A percentile compares a stretch with the other conserved stretches of the same genome.
These are phyloP conservation scores for Atta cephalotes DNA, from an alignment of 1,140 invertebrate genomes.

Conservation along the genomic window DNA sequence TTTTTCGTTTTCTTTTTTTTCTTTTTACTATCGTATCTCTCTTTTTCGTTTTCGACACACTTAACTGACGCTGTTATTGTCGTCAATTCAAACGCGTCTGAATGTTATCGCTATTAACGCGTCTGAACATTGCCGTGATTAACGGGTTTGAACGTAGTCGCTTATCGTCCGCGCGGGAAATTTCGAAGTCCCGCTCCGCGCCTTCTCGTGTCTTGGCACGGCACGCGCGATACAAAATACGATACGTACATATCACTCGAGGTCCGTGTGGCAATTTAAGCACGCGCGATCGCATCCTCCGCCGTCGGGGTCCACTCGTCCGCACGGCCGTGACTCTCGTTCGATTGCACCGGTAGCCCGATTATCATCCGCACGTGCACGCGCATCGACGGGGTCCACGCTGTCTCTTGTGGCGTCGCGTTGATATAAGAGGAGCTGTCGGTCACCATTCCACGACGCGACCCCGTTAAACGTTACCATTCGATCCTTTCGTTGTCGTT, in stretches of 20 bases:
- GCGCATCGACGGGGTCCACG: not conserved
- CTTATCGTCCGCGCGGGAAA: not conserved
- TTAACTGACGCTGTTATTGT: too few species aligned
- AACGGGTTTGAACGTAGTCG: not conserved
- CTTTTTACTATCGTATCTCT: too few species aligned
- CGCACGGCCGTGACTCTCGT: not conserved
- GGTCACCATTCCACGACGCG: not conserved
- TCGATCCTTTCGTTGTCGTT: not conserved
- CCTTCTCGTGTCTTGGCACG: not conserved
- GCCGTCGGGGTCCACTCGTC: slow-evolving; percentile 1
- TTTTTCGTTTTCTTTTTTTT: too few species aligned
- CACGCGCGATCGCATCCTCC: slow-evolving; percentile 31
- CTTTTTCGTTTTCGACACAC: too few species aligned
- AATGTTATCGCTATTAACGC: too few species aligned
- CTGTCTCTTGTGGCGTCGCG: not conserved
- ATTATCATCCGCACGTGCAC: not conserved
- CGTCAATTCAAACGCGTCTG: too few species aligned
- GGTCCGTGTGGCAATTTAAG: not conserved
- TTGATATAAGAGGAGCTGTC: not conserved
- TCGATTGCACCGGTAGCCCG: not conserved
- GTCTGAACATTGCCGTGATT: too few species aligned
- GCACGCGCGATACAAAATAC: not conserved
- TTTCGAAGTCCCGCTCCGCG: not conserved
- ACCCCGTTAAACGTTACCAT: not conserved
- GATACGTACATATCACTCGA: slow-evolving; percentile 11